Evolutionary conservation across 1,140 invertebrate species (phyloP).

Genomic region (Anagrus nilaparvatae): DNA sequence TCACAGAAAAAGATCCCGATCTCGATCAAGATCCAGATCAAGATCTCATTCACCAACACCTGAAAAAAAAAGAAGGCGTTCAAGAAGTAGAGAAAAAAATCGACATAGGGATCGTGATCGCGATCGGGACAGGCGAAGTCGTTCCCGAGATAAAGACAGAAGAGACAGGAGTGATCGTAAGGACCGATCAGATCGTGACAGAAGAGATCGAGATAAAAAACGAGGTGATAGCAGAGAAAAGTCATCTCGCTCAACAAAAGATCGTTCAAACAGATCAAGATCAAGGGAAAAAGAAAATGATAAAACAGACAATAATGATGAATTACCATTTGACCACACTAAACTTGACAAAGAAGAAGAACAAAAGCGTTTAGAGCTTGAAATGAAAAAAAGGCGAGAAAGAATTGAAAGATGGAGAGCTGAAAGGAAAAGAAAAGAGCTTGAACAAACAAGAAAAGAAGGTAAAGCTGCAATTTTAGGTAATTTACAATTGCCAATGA

Average conservation of each 20-base stretch:
- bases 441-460: slow-evolving; percentile 68
- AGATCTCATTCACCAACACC: slow-evolving; percentile 44
- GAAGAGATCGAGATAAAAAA: slow-evolving; percentile 35
- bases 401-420: slow-evolving; percentile 43
- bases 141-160: slow-evolving; percentile 21
- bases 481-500: slow-evolving; percentile 50
- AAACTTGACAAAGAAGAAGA: slow-evolving; percentile 76
- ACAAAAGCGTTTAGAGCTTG: slow-evolving; percentile 80
- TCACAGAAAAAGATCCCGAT: slow-evolving; percentile 35
- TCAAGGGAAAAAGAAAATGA: slow-evolving; percentile 49
- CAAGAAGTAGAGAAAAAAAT: slow-evolving; percentile 51
- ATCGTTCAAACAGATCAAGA: slow-evolving; percentile 36
- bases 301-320: slow-evolving; percentile 43
- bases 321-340: slow-evolving; percentile 57
- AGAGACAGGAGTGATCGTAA: slow-evolving; percentile 41
- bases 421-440: slow-evolving; percentile 69
- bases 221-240: slow-evolving; percentile 44
- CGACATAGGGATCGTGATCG: slow-evolving; percentile 38
- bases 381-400: slow-evolving; percentile 94
- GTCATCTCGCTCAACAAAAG: slow-evolving; percentile 39
- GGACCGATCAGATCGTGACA: slow-evolving; percentile 35
- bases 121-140: slow-evolving; percentile 25
- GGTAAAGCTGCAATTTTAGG: slow-evolving; percentile 49
- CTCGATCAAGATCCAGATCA: slow-evolving; percentile 35
- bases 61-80: slow-evolving; percentile 52